These are phyloP conservation scores for Brenthis hecate DNA, from an alignment of 2,888 invertebrate species.

Conservation along the genomic window DNA sequence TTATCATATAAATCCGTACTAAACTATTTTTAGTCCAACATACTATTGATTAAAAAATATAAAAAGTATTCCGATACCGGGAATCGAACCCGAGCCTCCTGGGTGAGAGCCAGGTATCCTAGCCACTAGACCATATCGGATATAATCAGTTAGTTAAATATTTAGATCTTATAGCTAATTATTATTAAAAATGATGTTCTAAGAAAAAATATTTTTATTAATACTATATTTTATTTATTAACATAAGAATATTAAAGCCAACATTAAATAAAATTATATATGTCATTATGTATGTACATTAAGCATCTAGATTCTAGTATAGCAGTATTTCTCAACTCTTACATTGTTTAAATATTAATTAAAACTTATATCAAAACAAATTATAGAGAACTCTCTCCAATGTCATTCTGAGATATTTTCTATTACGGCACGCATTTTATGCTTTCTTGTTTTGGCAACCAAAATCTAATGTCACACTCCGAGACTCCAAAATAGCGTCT, in stretches of 20 bases:
- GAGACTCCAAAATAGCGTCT: conserved; percentile 17
- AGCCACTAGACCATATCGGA: conserved; percentile 86
- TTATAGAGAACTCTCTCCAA: not conserved
- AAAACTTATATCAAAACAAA: not conserved
- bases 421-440: conserved; percentile 3
- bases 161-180: too few species aligned
- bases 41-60: conserved; percentile 37
- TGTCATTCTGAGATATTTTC: not conserved
- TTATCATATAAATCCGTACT: not conserved
- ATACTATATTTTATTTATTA: not conserved
- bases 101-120: conserved; percentile 87
- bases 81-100: conserved; percentile 88
- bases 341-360: too few species aligned
- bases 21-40: too few species aligned
- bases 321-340: too few species aligned
- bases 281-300: too few species aligned
- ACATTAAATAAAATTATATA: too few species aligned
- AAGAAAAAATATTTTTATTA: too few species aligned
- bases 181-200: too few species aligned
- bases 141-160: conserved; percentile 21
- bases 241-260: not conserved
- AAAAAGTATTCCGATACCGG: conserved; percentile 82
- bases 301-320: too few species aligned
- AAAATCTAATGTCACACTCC: conserved; percentile 28
- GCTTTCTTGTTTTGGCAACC: conserved; percentile 32